Evolutionary conservation across 92 coral and sea anemone genomes (phyloP).

Genomic region (Desmophyllum pertusum): DNA sequence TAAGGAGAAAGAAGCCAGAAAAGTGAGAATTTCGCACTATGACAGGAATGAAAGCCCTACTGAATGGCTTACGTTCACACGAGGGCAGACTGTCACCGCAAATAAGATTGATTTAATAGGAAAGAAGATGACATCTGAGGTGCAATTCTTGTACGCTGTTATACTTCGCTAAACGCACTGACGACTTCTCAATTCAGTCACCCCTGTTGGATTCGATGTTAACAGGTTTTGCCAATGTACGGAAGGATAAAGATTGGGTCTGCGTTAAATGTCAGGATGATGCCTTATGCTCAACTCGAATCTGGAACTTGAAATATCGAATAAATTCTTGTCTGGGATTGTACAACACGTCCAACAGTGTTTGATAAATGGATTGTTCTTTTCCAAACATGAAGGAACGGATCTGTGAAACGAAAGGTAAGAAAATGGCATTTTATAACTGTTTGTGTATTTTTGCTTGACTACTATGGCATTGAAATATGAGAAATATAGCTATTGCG

Average conservation of each 20-base stretch:
- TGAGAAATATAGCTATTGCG: background rate
- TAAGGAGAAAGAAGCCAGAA: background rate
- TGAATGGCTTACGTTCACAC: background rate
- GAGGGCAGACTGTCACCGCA: background rate
- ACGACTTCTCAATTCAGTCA: background rate
- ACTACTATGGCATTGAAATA: background rate
- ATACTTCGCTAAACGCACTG: background rate
- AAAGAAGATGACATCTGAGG: background rate
- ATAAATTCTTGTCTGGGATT: background rate
- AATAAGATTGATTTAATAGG: background rate
- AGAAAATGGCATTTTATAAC: background rate
- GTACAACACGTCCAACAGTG: too few species aligned
- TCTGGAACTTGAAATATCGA: background rate
- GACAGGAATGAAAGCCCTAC: too few species aligned
- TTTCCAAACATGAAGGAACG: background rate
- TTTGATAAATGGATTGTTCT: background rate
- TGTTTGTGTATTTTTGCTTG: background rate
- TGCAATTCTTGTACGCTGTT: background rate
- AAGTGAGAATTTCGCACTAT: background rate
- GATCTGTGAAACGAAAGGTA: background rate
- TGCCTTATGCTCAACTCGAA: background rate
- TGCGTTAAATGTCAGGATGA: background rate
- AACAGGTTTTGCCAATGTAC: background rate
- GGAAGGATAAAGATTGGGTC: background rate
- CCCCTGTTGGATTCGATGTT: background rate